These are phyloP conservation scores for Mormyrus proboscirostris DNA, from an alignment of 2,797 vertebrate genomes.

Conservation along the genomic window DNA sequence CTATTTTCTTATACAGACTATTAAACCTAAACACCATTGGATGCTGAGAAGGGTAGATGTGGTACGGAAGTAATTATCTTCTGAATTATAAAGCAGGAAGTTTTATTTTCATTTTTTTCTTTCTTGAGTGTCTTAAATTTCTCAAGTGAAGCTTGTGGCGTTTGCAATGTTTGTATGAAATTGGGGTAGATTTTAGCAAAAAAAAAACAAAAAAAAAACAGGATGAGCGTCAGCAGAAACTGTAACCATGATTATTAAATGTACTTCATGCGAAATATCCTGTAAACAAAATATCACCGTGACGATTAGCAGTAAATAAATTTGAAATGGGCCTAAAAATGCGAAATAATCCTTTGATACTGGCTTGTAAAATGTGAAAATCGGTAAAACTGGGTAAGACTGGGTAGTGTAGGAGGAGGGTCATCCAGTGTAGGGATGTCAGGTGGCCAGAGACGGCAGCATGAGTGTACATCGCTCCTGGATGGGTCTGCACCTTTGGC, in stretches of 20 bases:
- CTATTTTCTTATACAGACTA: conserved; percentile 78
- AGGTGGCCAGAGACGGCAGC: neutral
- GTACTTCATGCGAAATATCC: conserved; percentile 18
- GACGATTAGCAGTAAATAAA: neutral
- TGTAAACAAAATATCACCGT: conserved; percentile 15
- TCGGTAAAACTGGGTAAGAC: neutral
- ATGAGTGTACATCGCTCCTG: neutral
- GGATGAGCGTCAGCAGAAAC: conserved; percentile 15
- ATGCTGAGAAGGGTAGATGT: conserved; percentile 59
- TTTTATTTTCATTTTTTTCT: conserved; percentile 56
- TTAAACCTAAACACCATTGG: conserved; percentile 78
- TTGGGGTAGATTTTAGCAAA: conserved; percentile 38
- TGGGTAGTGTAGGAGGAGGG: too few species aligned
- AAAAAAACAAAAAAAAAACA: conserved; percentile 5
- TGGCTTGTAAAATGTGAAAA: neutral
- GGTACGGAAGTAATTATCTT: conserved; percentile 70
- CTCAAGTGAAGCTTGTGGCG: conserved; percentile 57
- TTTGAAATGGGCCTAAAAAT: neutral
- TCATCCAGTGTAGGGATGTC: neutral
- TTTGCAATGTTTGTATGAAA: conserved; percentile 57
- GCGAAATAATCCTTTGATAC: neutral
- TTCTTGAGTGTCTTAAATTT: conserved; percentile 62
- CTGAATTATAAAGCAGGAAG: conserved; percentile 75
- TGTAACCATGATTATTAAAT: conserved; percentile 23
- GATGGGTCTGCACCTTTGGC: neutral